A percentile compares a stretch with the other conserved stretches of the same genome.
Evolutionary conservation across 2,113 vertebrate species (phyloP).

Genomic region (Casuarius casuarius): DNA sequence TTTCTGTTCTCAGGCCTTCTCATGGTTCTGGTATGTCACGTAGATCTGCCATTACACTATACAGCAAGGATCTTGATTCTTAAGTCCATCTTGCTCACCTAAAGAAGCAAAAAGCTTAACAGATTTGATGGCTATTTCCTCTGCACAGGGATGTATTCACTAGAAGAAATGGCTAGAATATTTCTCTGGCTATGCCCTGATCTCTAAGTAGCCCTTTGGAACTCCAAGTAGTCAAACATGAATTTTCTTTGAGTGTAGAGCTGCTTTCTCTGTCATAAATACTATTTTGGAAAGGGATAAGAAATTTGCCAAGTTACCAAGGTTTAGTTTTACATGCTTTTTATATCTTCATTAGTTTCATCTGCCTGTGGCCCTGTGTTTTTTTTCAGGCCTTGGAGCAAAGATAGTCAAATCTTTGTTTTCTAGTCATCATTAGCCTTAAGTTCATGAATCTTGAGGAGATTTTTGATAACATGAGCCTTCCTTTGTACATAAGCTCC

Average conservation of each 20-base stretch:
- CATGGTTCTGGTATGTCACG: not conserved
- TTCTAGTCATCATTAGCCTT: no score
- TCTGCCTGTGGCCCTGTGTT: no score
- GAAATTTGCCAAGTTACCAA: not conserved
- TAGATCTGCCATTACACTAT: not conserved
- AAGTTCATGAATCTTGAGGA: no score
- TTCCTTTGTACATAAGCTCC: not conserved
- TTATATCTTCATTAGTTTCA: no score
- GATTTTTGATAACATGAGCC: not conserved
- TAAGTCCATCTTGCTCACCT: not conserved
- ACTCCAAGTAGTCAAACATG: not conserved
- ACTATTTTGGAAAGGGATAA: not conserved
- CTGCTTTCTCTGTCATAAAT: fast-evolving
- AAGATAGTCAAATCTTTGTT: no score
- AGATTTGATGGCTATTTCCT: not conserved
- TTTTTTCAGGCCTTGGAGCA: no score
- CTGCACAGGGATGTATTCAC: not conserved
- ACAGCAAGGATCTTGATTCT: not conserved
- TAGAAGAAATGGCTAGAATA: not conserved
- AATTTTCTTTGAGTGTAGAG: not conserved
- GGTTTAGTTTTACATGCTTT: no score
- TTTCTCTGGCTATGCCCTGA: not conserved
- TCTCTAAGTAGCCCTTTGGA: not conserved
- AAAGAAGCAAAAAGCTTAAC: not conserved
- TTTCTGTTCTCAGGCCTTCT: not conserved